Base-by-base conservation (phyloP, 1,140 invertebrate genomes). In the Wiebesia pumilae region DNA sequence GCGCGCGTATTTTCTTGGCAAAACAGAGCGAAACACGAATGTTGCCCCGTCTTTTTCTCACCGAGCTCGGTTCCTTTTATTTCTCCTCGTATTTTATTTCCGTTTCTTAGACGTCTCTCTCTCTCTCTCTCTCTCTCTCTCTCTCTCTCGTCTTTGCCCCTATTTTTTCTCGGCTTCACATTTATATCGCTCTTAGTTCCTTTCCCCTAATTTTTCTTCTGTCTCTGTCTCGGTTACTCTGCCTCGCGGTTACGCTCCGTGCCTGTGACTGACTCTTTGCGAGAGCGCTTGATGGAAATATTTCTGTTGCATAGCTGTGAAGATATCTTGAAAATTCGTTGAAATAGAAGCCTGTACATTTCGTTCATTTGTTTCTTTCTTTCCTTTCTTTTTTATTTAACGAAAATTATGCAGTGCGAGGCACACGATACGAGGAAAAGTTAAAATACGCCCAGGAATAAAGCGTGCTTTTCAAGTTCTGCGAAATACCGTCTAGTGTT, bases 151-250 rank as follows among this genome's bases (percentile, higher is more conserved):
- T n/a, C 12, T 47, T 24, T 21, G 12, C 9, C 58, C 7, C 16
- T 69, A 82, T 51, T 73, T 82, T 73, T 73, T 54, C 43, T 27
- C 30, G 0, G 27, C 43, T 30, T 33, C 81, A 54, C 67, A 82
- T 82, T 82, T 82, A 82, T 82, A 82, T 82, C 67, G 67, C n/a
- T 40, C 40, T 69, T 40, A 65, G 30, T 82, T 71, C 16, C n/a
- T 73, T 30, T 71, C 38, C 19, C 67, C 67, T 73, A 73, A 82
- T 82, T 71, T 73, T 82, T 82, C 67, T 35, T 24, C 3, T 21
- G 40, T 35, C n/a, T 30, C 9, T 43, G 16, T 27, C 30, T 16
- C 21, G 3, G 6, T 73, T 19, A 6, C 62, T 47, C n/a, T 47
- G n/a, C 27, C 62, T 35, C 40, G 35, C 16, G 35, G 40, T 73